These are phyloP conservation scores for Phyto melanocephala DNA, from an alignment of 2,888 invertebrate genomes.

Conservation along the genomic window DNA sequence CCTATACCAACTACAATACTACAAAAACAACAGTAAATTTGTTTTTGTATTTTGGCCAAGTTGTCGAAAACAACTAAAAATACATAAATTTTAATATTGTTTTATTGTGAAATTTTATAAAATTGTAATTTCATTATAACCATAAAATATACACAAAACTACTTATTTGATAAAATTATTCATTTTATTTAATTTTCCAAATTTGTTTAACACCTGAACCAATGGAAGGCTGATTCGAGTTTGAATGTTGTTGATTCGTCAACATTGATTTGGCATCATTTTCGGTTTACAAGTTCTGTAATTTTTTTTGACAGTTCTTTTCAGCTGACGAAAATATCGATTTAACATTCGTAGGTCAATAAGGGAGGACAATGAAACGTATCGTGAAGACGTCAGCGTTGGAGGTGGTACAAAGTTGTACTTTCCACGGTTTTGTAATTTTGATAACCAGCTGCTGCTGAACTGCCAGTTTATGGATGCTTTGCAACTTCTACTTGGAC, in stretches of 20 bases:
- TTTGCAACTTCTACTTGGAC: constrained; percentile 55
- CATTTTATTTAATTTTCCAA: constrained; percentile 35
- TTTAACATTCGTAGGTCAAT: constrained; percentile 89
- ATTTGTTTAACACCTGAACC: constrained; percentile 79
- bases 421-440: constrained; percentile 80
- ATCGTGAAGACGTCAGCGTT: constrained; percentile 81
- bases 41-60: too few relatives aligned
- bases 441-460: constrained; percentile 71
- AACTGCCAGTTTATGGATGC: constrained; percentile 53
- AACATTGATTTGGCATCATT: constrained; percentile 44
- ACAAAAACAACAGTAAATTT: too few relatives aligned
- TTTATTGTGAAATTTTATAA: too few relatives aligned
- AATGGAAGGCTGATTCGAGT: constrained; percentile 68
- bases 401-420: constrained; percentile 91
- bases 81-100: too few relatives aligned
- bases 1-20: too few relatives aligned
- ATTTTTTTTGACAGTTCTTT: constrained; percentile 73
- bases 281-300: constrained; percentile 41
- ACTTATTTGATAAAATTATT: constrained; percentile 42
- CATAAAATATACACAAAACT: too few relatives aligned
- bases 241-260: constrained; percentile 43
- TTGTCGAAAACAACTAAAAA: too few relatives aligned
- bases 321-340: constrained; percentile 86
- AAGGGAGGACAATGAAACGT: constrained; percentile 78
- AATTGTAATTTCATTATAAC: too few relatives aligned